A percentile compares a stretch with the other conserved stretches of the same genome.
Evolutionary conservation across 2,888 invertebrate species (phyloP).

Genomic region (Sphinx pinastri): DNA sequence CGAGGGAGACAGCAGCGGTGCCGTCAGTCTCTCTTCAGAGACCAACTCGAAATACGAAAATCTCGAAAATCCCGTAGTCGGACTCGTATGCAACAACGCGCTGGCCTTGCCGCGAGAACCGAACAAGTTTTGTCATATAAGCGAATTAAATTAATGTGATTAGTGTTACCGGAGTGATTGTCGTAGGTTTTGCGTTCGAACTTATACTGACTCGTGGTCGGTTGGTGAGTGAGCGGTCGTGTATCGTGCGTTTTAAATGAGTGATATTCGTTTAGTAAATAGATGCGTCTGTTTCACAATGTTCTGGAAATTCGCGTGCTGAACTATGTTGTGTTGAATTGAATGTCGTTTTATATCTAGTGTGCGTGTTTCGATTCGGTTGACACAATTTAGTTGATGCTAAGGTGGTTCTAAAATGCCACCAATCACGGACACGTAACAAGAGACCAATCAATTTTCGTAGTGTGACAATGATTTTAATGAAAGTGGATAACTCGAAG

Average conservation of each 20-base stretch:
- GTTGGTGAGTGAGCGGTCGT: conserved; percentile 34
- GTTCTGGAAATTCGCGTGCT: conserved; percentile 37
- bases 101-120: conserved; percentile 64
- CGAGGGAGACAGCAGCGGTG: conserved; percentile 78
- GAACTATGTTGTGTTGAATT: no score
- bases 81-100: conserved; percentile 68
- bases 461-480: not conserved
- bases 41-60: conserved; percentile 79
- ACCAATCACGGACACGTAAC: no score
- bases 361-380: no score
- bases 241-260: conserved; percentile 10
- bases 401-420: no score
- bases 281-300: conserved; percentile 29
- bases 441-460: not conserved
- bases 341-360: no score
- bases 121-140: conserved; percentile 67
- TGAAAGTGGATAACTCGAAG: not conserved
- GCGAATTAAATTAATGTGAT: conserved; percentile 59
- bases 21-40: conserved; percentile 76
- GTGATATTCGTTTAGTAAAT: conserved; percentile 27
- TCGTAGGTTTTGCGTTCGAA: conserved; percentile 1
- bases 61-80: conserved; percentile 79
- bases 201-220: conserved; percentile 3
- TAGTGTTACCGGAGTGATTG: not conserved
- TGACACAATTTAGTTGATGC: no score